Evolutionary conservation across 2,797 vertebrate species (phyloP).

Genomic region (Ctenochaetus hawaiiensis): DNA sequence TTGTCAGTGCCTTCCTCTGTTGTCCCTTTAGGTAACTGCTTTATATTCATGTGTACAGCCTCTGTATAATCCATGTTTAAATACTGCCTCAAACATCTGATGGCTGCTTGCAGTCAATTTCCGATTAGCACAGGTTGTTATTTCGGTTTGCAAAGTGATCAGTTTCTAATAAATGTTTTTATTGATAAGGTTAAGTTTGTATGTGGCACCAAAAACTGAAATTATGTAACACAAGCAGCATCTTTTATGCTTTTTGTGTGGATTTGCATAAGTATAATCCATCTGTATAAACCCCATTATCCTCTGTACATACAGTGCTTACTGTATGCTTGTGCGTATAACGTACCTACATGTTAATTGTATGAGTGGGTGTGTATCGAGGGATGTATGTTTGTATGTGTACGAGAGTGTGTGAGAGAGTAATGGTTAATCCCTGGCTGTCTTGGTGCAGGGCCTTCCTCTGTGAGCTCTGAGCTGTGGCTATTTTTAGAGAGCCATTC

Average conservation of each 20-base stretch:
- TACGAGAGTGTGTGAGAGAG: constrained; percentile 20
- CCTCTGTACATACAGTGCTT: not conserved
- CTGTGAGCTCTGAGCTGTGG: constrained; percentile 62
- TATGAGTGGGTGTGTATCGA: not conserved
- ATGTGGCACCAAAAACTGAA: not conserved
- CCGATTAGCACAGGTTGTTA: not conserved
- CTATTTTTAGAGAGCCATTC: constrained; percentile 69
- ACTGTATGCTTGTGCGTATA: not conserved
- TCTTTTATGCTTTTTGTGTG: not conserved
- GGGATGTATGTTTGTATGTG: not conserved
- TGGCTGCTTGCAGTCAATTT: not conserved
- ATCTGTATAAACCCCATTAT: not conserved
- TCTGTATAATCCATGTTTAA: too few species aligned
- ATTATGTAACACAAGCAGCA: not conserved
- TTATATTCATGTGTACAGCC: too few species aligned
- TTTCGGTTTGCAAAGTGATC: not conserved
- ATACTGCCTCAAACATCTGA: not conserved
- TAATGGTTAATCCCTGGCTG: constrained; percentile 56
- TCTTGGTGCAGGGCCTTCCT: constrained; percentile 50
- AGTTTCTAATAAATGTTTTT: not conserved
- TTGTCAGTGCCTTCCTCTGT: too few species aligned
- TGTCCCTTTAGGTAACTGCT: too few species aligned
- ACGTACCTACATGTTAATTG: not conserved
- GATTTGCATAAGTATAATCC: not conserved
- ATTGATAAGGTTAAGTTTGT: not conserved